Evolutionary conservation across 2,113 vertebrate species (phyloP).

Genomic region (Uria aalge): DNA sequence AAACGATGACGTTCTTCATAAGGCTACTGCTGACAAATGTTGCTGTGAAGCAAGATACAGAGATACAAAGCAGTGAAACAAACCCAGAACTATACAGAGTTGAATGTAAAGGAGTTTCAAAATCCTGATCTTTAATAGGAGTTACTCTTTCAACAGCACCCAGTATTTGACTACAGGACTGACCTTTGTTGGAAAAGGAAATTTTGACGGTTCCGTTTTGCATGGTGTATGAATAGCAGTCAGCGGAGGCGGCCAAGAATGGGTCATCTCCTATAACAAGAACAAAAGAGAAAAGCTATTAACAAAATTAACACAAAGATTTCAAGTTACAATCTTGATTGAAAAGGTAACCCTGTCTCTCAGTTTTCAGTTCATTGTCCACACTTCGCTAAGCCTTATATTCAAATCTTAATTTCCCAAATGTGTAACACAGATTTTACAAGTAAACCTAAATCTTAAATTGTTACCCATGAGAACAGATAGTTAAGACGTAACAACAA

Average conservation of each 20-base stretch:
- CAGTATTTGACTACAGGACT: conserved; percentile 51
- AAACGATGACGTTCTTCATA: neutral
- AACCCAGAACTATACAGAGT: neutral
- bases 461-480: neutral
- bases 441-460: neutral
- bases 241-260: conserved; percentile 96
- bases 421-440: neutral
- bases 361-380: neutral
- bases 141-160: neutral
- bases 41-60: neutral
- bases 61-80: neutral
- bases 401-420: neutral
- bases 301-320: neutral
- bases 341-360: neutral
- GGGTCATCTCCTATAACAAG: conserved; percentile 93
- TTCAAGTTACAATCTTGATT: neutral
- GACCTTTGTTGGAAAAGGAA: conserved; percentile 98
- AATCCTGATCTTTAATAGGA: neutral
- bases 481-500: neutral
- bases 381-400: neutral
- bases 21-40: neutral
- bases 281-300: neutral
- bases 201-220: conserved; percentile 98
- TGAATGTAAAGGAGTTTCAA: neutral
- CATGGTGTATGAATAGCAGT: conserved; percentile 98